Evolutionary conservation across 2,113 vertebrate genomes (phyloP).

Genomic region (Mirza zaza): DNA sequence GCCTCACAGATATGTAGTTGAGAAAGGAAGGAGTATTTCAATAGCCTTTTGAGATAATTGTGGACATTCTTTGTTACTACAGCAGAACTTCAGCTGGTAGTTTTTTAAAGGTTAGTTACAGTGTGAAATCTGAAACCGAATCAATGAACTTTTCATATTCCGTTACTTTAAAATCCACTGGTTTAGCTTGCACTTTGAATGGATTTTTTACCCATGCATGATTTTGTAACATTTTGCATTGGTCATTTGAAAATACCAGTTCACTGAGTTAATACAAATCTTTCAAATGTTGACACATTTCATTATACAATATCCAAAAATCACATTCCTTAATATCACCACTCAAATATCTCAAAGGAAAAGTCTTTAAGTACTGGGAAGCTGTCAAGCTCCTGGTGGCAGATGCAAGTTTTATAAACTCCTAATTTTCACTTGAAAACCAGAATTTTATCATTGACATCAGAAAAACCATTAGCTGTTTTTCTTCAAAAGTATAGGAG

Average conservation of each 20-base stretch:
- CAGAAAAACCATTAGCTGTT: neutral
- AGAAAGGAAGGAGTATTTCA: neutral
- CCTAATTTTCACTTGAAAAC: conserved; percentile 51
- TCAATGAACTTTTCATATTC: conserved; percentile 52
- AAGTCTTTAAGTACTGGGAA: neutral
- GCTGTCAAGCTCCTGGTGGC: neutral
- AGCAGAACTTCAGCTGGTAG: neutral
- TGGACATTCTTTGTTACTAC: neutral
- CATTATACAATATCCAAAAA: conserved; percentile 10
- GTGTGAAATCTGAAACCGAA: conserved; percentile 42
- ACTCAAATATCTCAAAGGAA: neutral
- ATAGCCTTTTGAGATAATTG: neutral
- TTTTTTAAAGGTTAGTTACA: conserved; percentile 58
- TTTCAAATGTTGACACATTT: conserved; percentile 48
- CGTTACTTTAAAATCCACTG: neutral
- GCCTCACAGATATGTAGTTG: neutral
- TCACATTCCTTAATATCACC: neutral
- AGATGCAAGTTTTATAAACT: neutral
- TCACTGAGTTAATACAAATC: conserved; percentile 34
- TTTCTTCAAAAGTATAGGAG: conserved; percentile 16
- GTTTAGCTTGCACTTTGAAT: neutral
- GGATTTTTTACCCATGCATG: neutral
- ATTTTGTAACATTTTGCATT: neutral
- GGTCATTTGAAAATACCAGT: conserved; percentile 12
- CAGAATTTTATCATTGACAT: conserved; percentile 27